Evolutionary conservation across 2,888 invertebrate species (phyloP).

Genomic region (Trachelus iudaicus): DNA sequence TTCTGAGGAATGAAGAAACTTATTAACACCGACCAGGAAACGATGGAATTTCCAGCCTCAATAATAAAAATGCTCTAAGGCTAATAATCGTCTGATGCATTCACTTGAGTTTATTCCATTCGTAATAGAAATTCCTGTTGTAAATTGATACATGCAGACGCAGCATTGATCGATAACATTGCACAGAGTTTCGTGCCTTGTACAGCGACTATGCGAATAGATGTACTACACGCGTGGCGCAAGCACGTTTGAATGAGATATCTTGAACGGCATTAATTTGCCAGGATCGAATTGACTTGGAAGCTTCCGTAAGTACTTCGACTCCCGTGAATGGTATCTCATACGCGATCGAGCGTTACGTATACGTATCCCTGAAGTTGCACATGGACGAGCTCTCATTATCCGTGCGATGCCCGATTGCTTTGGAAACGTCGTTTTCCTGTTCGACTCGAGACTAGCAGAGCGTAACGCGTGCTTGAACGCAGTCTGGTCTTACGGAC

Average conservation of each 20-base stretch:
- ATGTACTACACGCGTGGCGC: background rate
- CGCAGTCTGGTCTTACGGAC: background rate
- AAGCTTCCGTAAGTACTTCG: conserved; percentile 41
- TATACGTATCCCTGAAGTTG: background rate
- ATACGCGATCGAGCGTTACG: conserved; percentile 36
- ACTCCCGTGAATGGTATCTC: conserved; percentile 45
- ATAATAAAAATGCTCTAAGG: background rate
- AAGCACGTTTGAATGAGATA: conserved; percentile 38
- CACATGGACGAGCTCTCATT: background rate
- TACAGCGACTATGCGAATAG: conserved; percentile 4
- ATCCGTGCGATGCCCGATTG: background rate
- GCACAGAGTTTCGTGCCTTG: conserved; percentile 9
- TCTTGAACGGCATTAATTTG: conserved; percentile 48
- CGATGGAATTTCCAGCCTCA: background rate
- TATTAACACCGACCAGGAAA: background rate
- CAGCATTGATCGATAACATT: conserved; percentile 28
- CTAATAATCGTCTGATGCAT: background rate
- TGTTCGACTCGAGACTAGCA: background rate
- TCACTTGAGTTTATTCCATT: background rate
- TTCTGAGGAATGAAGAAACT: background rate
- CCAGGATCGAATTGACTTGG: conserved; percentile 44
- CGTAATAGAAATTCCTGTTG: conserved; percentile 28
- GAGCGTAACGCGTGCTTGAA: background rate
- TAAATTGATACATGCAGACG: conserved; percentile 24
- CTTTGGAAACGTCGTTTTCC: background rate